Evolutionary conservation across 1,140 invertebrate species (phyloP).

Genomic region (Leptinotarsa lineolata): DNA sequence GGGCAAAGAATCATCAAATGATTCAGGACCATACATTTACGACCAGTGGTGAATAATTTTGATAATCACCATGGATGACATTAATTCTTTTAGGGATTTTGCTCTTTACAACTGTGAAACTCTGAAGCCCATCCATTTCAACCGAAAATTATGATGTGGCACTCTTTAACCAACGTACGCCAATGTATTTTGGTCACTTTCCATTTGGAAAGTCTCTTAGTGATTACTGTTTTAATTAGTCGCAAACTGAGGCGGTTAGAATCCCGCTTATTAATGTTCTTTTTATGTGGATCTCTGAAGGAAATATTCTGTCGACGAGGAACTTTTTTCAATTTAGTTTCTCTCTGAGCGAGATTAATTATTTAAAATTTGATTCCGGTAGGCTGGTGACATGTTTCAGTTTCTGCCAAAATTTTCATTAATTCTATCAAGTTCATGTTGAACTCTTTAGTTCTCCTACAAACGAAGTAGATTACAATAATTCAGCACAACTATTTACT

Average conservation of each 20-base stretch:
- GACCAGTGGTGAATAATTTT: too few relatives aligned
- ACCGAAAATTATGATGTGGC: too few relatives aligned
- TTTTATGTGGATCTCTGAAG: conserved; percentile 13
- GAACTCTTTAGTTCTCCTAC: too few relatives aligned
- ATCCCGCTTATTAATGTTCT: conserved; percentile 9
- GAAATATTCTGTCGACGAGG: conserved; percentile 7
- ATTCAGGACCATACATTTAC: too few relatives aligned
- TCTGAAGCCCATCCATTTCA: too few relatives aligned
- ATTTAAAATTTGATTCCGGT: conserved; percentile 4
- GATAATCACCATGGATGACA: too few relatives aligned
- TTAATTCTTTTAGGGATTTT: too few relatives aligned
- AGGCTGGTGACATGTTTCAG: background rate
- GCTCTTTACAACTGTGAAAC: too few relatives aligned
- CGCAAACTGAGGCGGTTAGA: conserved; percentile 15
- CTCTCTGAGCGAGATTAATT: conserved; percentile 14
- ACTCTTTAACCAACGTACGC: background rate
- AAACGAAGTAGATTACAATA: too few relatives aligned
- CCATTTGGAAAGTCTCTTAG: conserved; percentile 1
- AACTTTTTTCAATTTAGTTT: background rate
- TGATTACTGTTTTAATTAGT: conserved; percentile 22
- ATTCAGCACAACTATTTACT: too few relatives aligned
- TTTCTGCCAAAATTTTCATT: background rate
- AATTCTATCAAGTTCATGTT: background rate
- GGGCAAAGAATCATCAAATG: too few relatives aligned
- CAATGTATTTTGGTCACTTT: conserved; percentile 1